Conservation (phyloP, 2,113 vertebrate species). For the Saimiri boliviensis region DNA sequence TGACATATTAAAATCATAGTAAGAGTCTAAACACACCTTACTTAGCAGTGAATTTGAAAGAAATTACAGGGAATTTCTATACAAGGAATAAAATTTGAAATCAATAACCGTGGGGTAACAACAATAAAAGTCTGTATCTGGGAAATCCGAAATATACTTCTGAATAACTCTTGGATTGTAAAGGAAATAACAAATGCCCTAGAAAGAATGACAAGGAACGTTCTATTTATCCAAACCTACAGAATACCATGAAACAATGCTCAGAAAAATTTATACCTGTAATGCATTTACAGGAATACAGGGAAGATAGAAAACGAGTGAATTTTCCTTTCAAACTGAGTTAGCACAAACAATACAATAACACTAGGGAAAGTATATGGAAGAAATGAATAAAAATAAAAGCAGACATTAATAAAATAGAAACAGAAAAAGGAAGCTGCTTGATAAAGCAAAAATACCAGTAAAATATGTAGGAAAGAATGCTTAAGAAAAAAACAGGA, state of each 20-base stretch:
- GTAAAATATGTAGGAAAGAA: not conserved
- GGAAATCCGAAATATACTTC: not conserved
- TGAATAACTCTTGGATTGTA: not conserved
- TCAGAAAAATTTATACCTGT: not conserved
- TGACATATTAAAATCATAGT: not conserved
- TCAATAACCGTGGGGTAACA: not conserved
- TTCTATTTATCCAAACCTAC: not conserved
- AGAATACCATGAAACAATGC: not conserved
- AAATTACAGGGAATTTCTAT: not conserved
- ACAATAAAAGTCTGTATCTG: not conserved
- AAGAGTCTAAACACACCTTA: not conserved
- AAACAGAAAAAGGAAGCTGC: not conserved
- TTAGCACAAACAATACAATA: not conserved
- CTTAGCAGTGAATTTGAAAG: not conserved
- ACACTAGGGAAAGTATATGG: not conserved
- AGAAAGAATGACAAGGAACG: not conserved
- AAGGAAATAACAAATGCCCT: not conserved
- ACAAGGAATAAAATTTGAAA: slow-evolving; percentile 6
- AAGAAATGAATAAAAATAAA: not conserved
- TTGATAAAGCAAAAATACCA: not conserved
- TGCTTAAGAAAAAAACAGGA: not conserved
- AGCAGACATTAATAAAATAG: not conserved
- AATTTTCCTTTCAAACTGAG: not conserved
- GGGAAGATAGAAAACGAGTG: not conserved
- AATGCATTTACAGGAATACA: not conserved